Base-by-base conservation (phyloP, 2,797 vertebrate species). In the Labeo calbasu region DNA sequence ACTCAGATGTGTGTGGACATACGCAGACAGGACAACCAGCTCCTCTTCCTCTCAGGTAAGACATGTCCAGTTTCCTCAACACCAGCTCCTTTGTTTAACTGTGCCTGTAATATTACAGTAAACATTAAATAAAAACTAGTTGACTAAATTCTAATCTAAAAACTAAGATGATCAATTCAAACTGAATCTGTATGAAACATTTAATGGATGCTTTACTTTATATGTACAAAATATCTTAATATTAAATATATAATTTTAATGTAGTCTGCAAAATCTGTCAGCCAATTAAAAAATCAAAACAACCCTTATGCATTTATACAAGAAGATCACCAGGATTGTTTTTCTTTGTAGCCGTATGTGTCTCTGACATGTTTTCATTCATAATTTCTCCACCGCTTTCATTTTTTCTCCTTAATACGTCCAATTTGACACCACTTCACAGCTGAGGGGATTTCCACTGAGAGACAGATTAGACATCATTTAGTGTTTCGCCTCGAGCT, bases 401-500 rank as follows among this genome's bases (percentile, higher is more conserved):
- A 32, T 73, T 28, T 32, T 73, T 32, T 5, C 73, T 76, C 19
- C 32, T 57, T n/a, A 23, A 17, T 76, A 5, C 21, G 7, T 48
- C 23, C 80, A 59, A 84, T 70, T 40, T 11, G 77, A 87, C 36
- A 86, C 86, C 61, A 48, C 57, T 59, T 61, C 61, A 17, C 73
- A 86, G 36, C 28, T 65, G 7, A 36, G 88, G 88, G 90, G 86
- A 90, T 87, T 90, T 89, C 88, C 90, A 59, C 59, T 36, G 36
- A 25, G 4, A 77, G 32, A 25, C 55, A 11, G 28, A 76, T 43
- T 28, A 75, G 15, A 75, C 72, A 36, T 43, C 4, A 43, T 59
- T 77, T 77, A 61, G 15, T 9, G 25, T 23, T 61, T 55, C 9
- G 15, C 53, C 81, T 82, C 8, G 72, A 46, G 85, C 75, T 65